phyloP scores from a whole-genome alignment of 2,113 vertebrate species.

The Brachionichthys hirsutus region DNA sequence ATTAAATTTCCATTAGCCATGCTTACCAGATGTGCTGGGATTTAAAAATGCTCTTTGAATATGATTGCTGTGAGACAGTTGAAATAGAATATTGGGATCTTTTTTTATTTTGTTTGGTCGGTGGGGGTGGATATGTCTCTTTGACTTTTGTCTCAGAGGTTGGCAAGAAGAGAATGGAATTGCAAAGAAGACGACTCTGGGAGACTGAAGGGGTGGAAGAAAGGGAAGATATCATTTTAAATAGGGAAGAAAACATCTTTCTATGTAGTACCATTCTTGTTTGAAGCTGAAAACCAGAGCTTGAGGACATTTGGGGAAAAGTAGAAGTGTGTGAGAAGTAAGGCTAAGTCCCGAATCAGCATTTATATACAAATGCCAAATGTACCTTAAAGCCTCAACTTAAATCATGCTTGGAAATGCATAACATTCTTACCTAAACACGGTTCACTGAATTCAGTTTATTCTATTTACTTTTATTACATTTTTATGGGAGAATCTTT shows the following conservation, averaged over 20 bases:
- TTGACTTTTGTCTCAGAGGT: conserved; percentile 36
- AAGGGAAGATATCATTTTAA: conserved; percentile 31
- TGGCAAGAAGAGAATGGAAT: conserved; percentile 50
- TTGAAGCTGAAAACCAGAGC: conserved; percentile 38
- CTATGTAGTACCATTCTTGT: conserved; percentile 26
- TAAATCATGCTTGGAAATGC: too few species aligned
- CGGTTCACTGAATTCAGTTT: too few species aligned
- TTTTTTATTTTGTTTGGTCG: conserved; percentile 1
- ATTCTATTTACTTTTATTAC: too few species aligned
- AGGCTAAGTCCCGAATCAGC: conserved; percentile 3
- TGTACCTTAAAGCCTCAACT: too few species aligned
- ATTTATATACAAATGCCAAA: not conserved
- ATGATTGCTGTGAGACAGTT: conserved; percentile 63
- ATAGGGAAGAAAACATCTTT: conserved; percentile 47
- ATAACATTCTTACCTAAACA: too few species aligned
- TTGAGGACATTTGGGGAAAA: conserved; percentile 15
- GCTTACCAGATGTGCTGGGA: conserved; percentile 61
- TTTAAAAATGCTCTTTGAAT: conserved; percentile 69
- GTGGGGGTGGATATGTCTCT: conserved; percentile 19
- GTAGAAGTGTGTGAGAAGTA: conserved; percentile 16
- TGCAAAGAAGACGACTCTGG: conserved; percentile 32
- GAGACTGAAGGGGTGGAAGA: conserved; percentile 41
- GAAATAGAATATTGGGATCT: conserved; percentile 66
- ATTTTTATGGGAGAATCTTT: too few species aligned
- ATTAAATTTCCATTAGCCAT: conserved; percentile 81